phyloP scores from a whole-genome alignment of 1,140 invertebrate genomes.

The Leguminivora glycinivorella region DNA sequence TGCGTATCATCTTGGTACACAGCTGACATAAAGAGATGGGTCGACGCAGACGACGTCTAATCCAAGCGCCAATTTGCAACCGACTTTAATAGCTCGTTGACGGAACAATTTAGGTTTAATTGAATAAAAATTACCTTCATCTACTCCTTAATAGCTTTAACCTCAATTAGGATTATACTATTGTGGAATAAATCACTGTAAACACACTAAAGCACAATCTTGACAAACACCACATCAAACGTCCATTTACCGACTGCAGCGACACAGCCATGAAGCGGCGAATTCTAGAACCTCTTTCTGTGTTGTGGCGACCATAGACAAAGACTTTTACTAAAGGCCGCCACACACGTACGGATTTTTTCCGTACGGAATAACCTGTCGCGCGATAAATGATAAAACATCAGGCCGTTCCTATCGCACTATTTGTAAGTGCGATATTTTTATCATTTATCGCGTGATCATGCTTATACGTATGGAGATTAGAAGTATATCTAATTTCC shows the following conservation, averaged over 20 bases:
- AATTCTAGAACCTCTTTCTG: slow-evolving; percentile 61
- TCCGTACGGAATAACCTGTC: too few relatives aligned
- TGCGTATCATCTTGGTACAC: slow-evolving; percentile 77
- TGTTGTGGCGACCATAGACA: slow-evolving; percentile 55
- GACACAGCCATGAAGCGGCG: slow-evolving; percentile 64
- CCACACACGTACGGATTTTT: neutral
- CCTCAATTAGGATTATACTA: slow-evolving; percentile 75
- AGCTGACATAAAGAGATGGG: slow-evolving; percentile 75
- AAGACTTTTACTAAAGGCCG: slow-evolving; percentile 1
- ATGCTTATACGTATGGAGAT: too few relatives aligned
- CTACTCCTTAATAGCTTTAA: slow-evolving; percentile 77
- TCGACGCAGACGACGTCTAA: slow-evolving; percentile 55
- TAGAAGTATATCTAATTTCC: too few relatives aligned
- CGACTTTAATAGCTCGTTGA: slow-evolving; percentile 34
- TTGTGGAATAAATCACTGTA: slow-evolving; percentile 75
- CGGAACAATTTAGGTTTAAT: slow-evolving; percentile 40
- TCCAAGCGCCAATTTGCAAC: slow-evolving; percentile 66
- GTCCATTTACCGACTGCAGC: slow-evolving; percentile 79
- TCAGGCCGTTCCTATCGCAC: too few relatives aligned
- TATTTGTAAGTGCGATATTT: too few relatives aligned
- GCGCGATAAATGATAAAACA: too few relatives aligned
- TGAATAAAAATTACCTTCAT: slow-evolving; percentile 70
- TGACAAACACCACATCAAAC: slow-evolving; percentile 80
- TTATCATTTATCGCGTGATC: too few relatives aligned
- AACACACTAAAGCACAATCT: slow-evolving; percentile 79